Evolutionary conservation across 2,888 invertebrate species (phyloP).

Genomic region (Spatulosminthurus flaviceps): DNA sequence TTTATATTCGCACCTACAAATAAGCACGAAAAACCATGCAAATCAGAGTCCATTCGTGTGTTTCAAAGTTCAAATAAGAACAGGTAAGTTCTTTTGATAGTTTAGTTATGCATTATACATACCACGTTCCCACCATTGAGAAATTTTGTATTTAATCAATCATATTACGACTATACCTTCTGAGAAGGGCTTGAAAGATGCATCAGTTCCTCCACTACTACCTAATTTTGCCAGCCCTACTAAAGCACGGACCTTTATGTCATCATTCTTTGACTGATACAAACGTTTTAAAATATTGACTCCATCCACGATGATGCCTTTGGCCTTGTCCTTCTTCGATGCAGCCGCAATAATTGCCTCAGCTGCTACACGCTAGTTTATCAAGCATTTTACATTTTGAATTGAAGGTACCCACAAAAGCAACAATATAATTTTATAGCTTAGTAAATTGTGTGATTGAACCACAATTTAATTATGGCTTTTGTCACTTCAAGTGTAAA

Average conservation of each 20-base stretch:
- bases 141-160: not conserved
- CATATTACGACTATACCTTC: slow-evolving; percentile 72
- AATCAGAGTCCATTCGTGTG: too few relatives aligned
- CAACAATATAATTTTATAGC: not conserved
- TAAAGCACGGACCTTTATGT: slow-evolving; percentile 85
- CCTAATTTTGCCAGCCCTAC: slow-evolving; percentile 97
- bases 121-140: too few relatives aligned
- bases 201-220: slow-evolving; percentile 93
- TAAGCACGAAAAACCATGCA: too few relatives aligned
- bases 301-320: slow-evolving; percentile 86
- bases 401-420: not conserved
- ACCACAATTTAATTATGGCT: too few relatives aligned
- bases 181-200: slow-evolving; percentile 91
- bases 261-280: slow-evolving; percentile 89
- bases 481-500: too few relatives aligned
- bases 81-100: too few relatives aligned
- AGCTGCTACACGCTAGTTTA: slow-evolving; percentile 86
- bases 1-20: slow-evolving; percentile 86
- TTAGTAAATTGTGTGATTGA: too few relatives aligned
- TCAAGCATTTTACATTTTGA: not conserved
- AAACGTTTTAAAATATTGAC: slow-evolving; percentile 92
- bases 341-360: slow-evolving; percentile 97
- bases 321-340: slow-evolving; percentile 96
- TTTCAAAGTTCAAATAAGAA: too few relatives aligned
- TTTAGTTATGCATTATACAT: too few relatives aligned